Percentiles rank a stretch among this genome's conserved stretches.
Evolutionary conservation across 2,113 vertebrate genomes (phyloP).

Genomic region (Sinocyclocheilus grahami): DNA sequence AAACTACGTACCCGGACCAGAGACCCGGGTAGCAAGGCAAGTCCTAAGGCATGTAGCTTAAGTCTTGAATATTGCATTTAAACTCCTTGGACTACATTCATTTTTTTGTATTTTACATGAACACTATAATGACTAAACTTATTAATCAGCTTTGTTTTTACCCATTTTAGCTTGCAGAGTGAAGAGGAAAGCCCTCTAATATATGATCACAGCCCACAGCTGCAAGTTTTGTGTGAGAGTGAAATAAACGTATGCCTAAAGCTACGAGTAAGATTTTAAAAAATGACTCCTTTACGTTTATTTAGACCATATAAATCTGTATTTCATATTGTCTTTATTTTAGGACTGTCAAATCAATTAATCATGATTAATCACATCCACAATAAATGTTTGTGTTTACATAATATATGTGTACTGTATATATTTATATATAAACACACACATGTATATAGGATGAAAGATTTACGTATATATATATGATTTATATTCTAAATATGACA

Average conservation of each 20-base stretch:
- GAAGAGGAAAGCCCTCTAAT: slow-evolving; percentile 49
- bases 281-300: not conserved
- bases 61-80: slow-evolving; percentile 42
- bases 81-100: too few relatives aligned
- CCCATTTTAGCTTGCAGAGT: slow-evolving; percentile 70
- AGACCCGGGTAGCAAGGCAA: slow-evolving; percentile 85
- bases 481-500: too few relatives aligned
- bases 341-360: too few relatives aligned
- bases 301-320: not conserved
- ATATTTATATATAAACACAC: too few relatives aligned
- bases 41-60: slow-evolving; percentile 51
- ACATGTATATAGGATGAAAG: too few relatives aligned
- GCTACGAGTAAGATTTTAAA: slow-evolving; percentile 18
- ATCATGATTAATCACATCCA: too few relatives aligned
- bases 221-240: slow-evolving; percentile 62
- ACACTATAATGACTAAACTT: slow-evolving; percentile 8
- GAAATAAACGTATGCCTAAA: slow-evolving; percentile 1
- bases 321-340: too few relatives aligned
- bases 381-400: too few relatives aligned
- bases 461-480: too few relatives aligned
- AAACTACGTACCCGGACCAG: slow-evolving; percentile 85
- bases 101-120: not conserved
- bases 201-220: slow-evolving; percentile 49
- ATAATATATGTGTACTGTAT: too few relatives aligned
- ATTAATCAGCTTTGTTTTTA: slow-evolving; percentile 51